Conservation (phyloP, 2,113 vertebrate species). For the Willisornis vidua region DNA sequence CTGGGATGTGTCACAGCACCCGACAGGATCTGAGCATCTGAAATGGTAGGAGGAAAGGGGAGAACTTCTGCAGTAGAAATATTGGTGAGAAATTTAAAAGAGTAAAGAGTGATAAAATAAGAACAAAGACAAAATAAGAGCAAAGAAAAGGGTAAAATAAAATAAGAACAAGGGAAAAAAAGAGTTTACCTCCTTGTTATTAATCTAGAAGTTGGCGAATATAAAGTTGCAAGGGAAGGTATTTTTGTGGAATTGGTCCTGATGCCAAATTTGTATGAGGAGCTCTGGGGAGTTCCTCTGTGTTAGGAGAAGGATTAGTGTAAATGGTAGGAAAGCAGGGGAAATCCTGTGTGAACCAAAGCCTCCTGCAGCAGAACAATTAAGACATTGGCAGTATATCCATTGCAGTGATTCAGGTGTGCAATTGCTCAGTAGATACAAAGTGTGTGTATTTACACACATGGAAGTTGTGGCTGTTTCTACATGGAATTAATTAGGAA, state of each 20-base stretch:
- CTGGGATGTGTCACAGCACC: no score
- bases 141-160: not conserved
- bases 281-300: not conserved
- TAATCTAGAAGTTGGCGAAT: not conserved
- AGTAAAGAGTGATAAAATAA: not conserved
- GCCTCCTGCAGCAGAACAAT: not conserved
- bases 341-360: not conserved
- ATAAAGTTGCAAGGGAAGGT: not conserved
- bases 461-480: not conserved
- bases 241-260: not conserved
- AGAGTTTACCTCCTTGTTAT: not conserved
- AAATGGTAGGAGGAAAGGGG: not conserved
- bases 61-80: fast-evolving
- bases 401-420: not conserved
- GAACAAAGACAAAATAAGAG: not conserved
- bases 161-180: not conserved
- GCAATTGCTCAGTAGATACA: not conserved
- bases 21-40: not conserved
- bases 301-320: not conserved
- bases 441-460: not conserved
- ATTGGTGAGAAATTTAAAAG: not conserved
- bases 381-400: not conserved
- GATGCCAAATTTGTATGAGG: not conserved
- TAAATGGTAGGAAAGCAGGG: not conserved
- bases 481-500: not conserved